Base-by-base conservation (phyloP, 37 sponge, comb jelly and placozoan genomes). In the Aplysina aerophoba region DNA sequence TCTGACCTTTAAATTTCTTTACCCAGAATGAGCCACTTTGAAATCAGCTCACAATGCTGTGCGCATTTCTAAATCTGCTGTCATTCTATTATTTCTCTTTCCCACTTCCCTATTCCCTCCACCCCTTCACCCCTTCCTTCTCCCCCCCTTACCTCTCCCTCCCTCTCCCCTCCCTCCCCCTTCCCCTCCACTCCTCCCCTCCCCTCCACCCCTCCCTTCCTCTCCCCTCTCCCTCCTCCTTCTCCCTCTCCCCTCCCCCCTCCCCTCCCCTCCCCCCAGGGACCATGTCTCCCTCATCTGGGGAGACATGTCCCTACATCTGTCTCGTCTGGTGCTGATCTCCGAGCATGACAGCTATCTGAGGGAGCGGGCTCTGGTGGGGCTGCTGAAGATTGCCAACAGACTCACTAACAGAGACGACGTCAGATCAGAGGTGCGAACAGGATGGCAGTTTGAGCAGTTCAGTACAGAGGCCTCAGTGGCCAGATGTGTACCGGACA, bases 351-450 rank as follows among this genome's bases (percentile, higher is more conserved):
- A 87, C 59, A 77, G 71, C 55, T 84, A 75, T 75, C 89, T 96
- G 15, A 84, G 84, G 73, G 92, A 97, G 73, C 41, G 95, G 20
- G 79, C 80, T 37, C 90, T 92, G 33, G 93, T 97, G 15, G 87
- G 85, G 11, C 83, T 97, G 0, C 84, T 97, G 5, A 83, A 86
- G 72, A 61, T 94, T 17, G 89, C 59, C 40, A 74, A 66, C 14
- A 59, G 95, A 37, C 55, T 94, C 24, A 59, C 91, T 11, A 56
- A 85, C 5, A 88, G 89, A 36, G 88, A 89, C 22, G 36, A 85
- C 2, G 67, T 84, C 57, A 20, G 41, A 15, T 31, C 27, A 12
- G 64, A 84, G 60, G 85, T 84, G 41, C 27, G n/a, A n/a, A n/a
- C n/a, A n/a, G n/a, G n/a, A n/a, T n/a, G 66, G 22, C 11, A 30